Percentiles rank a stretch among this genome's conserved stretches.
These are phyloP conservation scores for Polietes domitor DNA, from an alignment of 2,888 invertebrate genomes.

Conservation along the genomic window DNA sequence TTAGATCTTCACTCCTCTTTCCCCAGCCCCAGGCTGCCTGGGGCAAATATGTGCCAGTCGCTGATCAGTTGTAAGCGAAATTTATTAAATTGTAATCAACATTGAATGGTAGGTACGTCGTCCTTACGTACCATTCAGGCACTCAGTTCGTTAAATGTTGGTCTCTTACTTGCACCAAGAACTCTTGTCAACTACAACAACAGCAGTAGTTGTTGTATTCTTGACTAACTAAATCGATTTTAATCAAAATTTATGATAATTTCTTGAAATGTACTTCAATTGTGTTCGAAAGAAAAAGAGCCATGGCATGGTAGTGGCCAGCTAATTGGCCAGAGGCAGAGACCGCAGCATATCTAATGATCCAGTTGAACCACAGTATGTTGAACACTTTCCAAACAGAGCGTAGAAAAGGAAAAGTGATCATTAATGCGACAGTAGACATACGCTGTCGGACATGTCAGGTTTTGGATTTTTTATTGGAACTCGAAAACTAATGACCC, in stretches of 20 bases:
- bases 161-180: not conserved
- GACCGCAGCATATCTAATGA: too few relatives aligned
- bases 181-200: not conserved
- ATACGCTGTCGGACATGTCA: too few relatives aligned
- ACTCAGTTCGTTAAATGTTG: constrained; percentile 57
- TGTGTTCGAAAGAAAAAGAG: not conserved
- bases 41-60: not conserved
- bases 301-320: too few relatives aligned
- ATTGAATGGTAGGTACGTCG: constrained; percentile 30
- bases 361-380: too few relatives aligned
- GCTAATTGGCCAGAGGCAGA: too few relatives aligned
- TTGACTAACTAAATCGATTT: constrained; percentile 65
- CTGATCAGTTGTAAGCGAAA: constrained; percentile 62
- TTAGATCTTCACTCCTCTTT: not conserved
- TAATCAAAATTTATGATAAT: constrained; percentile 68
- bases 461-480: too few relatives aligned
- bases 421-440: too few relatives aligned
- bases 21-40: not conserved
- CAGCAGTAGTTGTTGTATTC: constrained; percentile 45
- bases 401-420: too few relatives aligned
- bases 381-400: too few relatives aligned
- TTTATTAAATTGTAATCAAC: constrained; percentile 67
- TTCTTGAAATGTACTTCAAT: constrained; percentile 36
- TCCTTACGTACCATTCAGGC: not conserved
- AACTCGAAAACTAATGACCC: too few relatives aligned